Base-by-base conservation (phyloP, 2,797 vertebrate species). In the Hippopotamyrus pictus region DNA sequence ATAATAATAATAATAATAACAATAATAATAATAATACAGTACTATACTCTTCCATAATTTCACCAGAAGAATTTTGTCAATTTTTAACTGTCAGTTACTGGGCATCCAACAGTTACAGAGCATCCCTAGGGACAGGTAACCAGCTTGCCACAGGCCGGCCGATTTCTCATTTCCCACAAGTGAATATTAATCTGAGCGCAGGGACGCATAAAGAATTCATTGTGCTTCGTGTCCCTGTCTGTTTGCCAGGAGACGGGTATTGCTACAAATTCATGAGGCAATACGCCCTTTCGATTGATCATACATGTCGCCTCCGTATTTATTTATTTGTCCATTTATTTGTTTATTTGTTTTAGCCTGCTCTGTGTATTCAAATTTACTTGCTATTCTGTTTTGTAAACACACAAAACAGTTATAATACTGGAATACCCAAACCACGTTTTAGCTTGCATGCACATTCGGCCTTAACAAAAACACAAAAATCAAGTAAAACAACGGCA, bases 71-170 rank as follows among this genome's bases (percentile, higher is more conserved):
- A n/a, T 22, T 50, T 25, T 83, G 79, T 46, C 79, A 83, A 11
- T 48, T 25, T 44, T 19, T 12, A 44, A 46, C 79, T 83, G 14
- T 29, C 83, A 85, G 83, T 50, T 90, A 91, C 92, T 88, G 54
- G 82, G 91, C 87, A 41, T 41, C 37, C 37, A 41, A 41, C 37
- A 41, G 37, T 41, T 41, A 91, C 90, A 85, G 90, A 90, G 89
- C 91, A 92, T 94, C 93, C 93, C 91, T 89, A 90, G 92, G 90
- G 89, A 93, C 85, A 82, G 91, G 91, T 93, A 93, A 93, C 94
- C 93, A 91, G 93, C 91, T 88, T 89, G 87, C 82, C 69, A 90
- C 86, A 90, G 91, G 91, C 76, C 3, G 88, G 89, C 50, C 8
- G 76, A 90, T 89, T 90, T 89, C 90, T 91, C 89, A 79, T 89